Conservation (phyloP, 2,888 invertebrate genomes). For the Thera britannica region DNA sequence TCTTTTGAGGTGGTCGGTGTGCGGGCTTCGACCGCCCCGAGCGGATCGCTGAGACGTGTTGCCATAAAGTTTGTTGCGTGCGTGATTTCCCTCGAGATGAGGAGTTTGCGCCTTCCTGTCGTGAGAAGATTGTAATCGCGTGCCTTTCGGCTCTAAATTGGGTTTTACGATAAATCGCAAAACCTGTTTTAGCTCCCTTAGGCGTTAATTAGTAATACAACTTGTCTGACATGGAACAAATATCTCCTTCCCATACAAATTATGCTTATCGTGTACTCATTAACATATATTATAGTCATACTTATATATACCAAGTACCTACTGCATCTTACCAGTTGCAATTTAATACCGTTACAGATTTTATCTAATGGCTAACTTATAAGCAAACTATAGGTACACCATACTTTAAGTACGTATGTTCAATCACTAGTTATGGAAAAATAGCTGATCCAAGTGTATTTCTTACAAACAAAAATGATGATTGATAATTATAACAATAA, state of each 20-base stretch:
- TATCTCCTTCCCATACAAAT: slow-evolving; percentile 58
- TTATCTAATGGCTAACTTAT: slow-evolving; percentile 14
- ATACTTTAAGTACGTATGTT: neutral
- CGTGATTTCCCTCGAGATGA: slow-evolving; percentile 85
- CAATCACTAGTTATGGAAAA: too few relatives aligned
- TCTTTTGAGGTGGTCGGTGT: slow-evolving; percentile 75
- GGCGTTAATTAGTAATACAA: slow-evolving; percentile 79
- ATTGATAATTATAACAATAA: too few relatives aligned
- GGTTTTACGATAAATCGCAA: slow-evolving; percentile 82
- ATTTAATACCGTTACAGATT: slow-evolving; percentile 23
- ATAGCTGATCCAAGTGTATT: too few relatives aligned
- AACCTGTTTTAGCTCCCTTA: slow-evolving; percentile 76
- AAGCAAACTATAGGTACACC: neutral
- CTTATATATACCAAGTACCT: slow-evolving; percentile 9
- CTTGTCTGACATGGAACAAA: slow-evolving; percentile 70
- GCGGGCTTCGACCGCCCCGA: slow-evolving; percentile 74
- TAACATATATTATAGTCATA: slow-evolving; percentile 10
- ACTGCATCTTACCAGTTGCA: slow-evolving; percentile 22
- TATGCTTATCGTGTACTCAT: slow-evolving; percentile 39
- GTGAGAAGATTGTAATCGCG: slow-evolving; percentile 85
- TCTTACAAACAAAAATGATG: too few relatives aligned
- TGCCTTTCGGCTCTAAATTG: slow-evolving; percentile 83
- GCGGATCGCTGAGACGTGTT: slow-evolving; percentile 82
- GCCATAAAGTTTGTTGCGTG: slow-evolving; percentile 85
- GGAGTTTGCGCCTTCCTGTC: slow-evolving; percentile 84